Base-by-base conservation (phyloP, 2,797 vertebrate species). In the Octomys mimax region DNA sequence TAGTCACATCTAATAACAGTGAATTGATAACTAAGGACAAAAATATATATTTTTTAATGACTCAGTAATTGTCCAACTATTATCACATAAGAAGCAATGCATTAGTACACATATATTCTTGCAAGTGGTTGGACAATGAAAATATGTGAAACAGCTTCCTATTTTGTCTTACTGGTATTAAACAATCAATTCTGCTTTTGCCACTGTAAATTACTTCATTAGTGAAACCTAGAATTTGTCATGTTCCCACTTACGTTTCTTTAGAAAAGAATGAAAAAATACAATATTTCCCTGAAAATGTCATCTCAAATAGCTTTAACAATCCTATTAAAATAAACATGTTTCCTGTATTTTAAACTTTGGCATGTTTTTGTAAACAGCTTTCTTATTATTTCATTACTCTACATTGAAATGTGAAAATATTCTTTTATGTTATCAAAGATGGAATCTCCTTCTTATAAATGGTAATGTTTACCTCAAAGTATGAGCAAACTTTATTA, bases 381-480 rank as follows among this genome's bases (percentile, higher is more conserved):
- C 9, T 54, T 83, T 39, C 46, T 90, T 31, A 77, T 68, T 87
- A 16, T 90, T 77, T 22, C 54, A 81, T 81, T 82, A 79, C 52
- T 86, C 21, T 92, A 87, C 91, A 92, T 84, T 49, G 39, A 85
- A 52, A 87, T 95, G n/a, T 77, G 61, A 87, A 92, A 75, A 66
- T 26, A 36, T 59, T 81, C 81, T 28, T 91, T 92, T 95, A 84
- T 80, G 68, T 77, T 80, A n/a, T 36, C 21, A 24, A n/a, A 66
- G 42, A 75, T 66, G 83, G 84, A 22, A 80, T 31, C 71, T 95
- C 75, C 64, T 36, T 78, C 70, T 92, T 94, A 36, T 86, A 64
- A 91, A 95, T 89, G 96, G 83, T 89, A 96, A 96, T 80, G 46
- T 77, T 24, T 91, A 59, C 91, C 96, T 96, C 83, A 83, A 94